Percentiles rank a stretch among this genome's conserved stretches.
Evolutionary conservation across 2,888 invertebrate species (phyloP).

Genomic region (Carterocephalus palaemon): DNA sequence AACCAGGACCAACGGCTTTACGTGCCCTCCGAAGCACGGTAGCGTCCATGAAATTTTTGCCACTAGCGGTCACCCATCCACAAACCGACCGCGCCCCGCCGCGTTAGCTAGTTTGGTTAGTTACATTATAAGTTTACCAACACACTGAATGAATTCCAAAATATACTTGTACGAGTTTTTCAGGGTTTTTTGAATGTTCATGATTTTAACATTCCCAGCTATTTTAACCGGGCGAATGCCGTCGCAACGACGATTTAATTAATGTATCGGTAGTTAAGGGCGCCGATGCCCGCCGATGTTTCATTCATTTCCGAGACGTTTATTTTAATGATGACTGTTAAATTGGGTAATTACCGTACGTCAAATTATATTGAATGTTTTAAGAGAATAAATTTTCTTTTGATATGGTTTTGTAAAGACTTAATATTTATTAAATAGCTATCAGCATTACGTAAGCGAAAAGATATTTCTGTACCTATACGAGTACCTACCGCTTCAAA

Average conservation of each 20-base stretch:
- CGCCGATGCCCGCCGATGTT: conserved; percentile 50
- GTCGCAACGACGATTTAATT: conserved; percentile 45
- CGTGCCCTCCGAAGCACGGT: no score
- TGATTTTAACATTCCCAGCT: conserved; percentile 35
- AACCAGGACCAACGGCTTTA: no score
- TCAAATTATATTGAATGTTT: conserved; percentile 28
- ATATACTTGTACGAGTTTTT: conserved; percentile 4
- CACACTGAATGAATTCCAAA: no score
- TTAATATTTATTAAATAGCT: no score
- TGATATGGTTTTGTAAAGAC: conserved; percentile 18
- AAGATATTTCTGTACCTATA: no score
- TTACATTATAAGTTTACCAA: no score
- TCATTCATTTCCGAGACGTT: conserved; percentile 60
- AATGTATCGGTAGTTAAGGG: conserved; percentile 52
- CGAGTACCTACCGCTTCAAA: no score
- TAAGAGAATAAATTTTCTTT: conserved; percentile 31
- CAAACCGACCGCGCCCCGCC: no score
- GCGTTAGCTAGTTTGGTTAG: no score
- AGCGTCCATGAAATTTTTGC: no score
- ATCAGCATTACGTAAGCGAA: no score
- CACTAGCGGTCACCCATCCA: no score
- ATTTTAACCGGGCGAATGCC: conserved; percentile 39
- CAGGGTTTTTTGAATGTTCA: conserved; percentile 22
- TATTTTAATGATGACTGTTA: conserved; percentile 53
- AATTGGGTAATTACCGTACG: conserved; percentile 43